phyloP scores from a whole-genome alignment of 2,113 vertebrate genomes.

The Podiceps cristatus region DNA sequence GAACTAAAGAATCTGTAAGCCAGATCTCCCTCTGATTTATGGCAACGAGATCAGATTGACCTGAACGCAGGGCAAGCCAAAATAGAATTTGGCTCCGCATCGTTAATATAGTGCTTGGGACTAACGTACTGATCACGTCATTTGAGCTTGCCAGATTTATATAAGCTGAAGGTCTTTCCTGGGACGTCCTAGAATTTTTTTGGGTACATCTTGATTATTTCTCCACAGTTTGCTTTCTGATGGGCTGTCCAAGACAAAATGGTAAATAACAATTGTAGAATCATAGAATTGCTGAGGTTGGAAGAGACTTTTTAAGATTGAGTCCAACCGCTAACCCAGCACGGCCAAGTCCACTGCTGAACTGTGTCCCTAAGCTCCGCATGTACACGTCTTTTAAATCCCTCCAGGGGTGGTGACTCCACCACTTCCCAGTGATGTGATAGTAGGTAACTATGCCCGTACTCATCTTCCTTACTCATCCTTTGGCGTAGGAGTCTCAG shows the following conservation, averaged over 20 bases:
- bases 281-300: too few relatives aligned
- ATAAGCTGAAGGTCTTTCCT: neutral
- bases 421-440: neutral
- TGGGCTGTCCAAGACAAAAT: neutral
- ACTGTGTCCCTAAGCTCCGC: too few relatives aligned
- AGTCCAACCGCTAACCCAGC: too few relatives aligned
- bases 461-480: neutral
- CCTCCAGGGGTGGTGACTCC: too few relatives aligned
- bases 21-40: neutral
- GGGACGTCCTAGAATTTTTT: neutral
- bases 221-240: neutral
- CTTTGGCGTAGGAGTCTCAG: neutral
- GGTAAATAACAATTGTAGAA: neutral
- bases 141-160: neutral
- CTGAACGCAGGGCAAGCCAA: neutral
- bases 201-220: neutral
- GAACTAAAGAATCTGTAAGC: neutral
- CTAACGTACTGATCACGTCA: neutral
- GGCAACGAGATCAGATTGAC: neutral
- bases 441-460: neutral
- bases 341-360: too few relatives aligned
- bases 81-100: neutral
- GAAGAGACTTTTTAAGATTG: too few relatives aligned
- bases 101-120: neutral
- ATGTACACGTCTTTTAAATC: too few relatives aligned